Evolutionary conservation across 37 sponge, comb jelly and placozoan genomes (phyloP), one percentile per base, ranked within the genome.

Genomic region (Cliona cf. orientalis): DNA sequence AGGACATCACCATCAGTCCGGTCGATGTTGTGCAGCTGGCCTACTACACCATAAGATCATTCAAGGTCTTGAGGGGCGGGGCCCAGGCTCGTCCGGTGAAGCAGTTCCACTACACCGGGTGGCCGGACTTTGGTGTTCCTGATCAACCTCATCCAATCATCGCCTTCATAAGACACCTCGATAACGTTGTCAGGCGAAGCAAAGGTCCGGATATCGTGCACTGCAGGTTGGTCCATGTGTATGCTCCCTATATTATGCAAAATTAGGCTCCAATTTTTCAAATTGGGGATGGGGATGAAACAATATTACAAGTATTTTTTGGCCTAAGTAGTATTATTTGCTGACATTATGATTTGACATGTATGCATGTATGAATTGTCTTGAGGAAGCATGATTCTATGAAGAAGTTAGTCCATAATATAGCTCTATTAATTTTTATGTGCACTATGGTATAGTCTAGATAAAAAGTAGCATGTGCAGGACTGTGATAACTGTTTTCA

Each of bases 21-120:
- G 79, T 90, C 46, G 80, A 95, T 4, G 78, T 83, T 19, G 76
- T 80, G 58, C 68, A 94, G 41, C 32, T 83, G n/a, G 94, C 93
- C 56, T 88, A 95, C 88, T 95, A 93, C 80, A 90, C 82, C 31
- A 73, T 90, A 25, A 71, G 96, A 29, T 83, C 84, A 2, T 94
- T 94, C 75, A 66, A 36, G 11, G 29, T 94, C 33, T 44, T 41
- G 26, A 89, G 31, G 67, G 36, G 41, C 6, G 35, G 2, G 68
- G 35, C 22, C 37, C 31, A n/a, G n/a, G n/a, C 44, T 28, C 79
- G 84, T 5, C 73, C 69, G 5, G 76, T 89, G 17, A 80, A 84
- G 19, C 90, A 89, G 80, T 89, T 89, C 81, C 90, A 89, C 75
- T 84, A 84, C 76, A 89, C 90, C 29, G 53, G 66, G 46, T 89